Evolutionary conservation across 1,140 invertebrate species (phyloP).

Genomic region (Trichomalopsis sarcophagae): DNA sequence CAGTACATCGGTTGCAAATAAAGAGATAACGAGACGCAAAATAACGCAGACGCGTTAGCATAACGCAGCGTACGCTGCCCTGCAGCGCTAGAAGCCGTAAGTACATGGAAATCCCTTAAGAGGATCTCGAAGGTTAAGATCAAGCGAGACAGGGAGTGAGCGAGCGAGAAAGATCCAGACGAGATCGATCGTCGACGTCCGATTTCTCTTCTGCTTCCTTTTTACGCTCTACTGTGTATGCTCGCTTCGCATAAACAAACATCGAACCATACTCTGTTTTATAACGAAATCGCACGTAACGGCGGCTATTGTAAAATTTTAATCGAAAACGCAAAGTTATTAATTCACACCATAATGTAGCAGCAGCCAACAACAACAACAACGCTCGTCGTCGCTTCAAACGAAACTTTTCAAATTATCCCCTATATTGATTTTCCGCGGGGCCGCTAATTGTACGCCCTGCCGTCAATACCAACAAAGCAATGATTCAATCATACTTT

Average conservation of each 20-base stretch:
- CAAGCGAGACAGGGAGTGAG: neutral
- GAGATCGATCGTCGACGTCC: constrained; percentile 32
- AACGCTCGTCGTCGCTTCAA: neutral
- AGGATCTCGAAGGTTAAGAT: constrained; percentile 46
- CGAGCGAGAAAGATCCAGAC: constrained; percentile 25
- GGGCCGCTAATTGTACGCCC: neutral
- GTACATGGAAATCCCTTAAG: constrained; percentile 50
- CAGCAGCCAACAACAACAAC: too few relatives aligned
- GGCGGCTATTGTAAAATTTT: too few relatives aligned
- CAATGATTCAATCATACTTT: constrained; percentile 4
- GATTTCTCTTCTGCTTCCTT: constrained; percentile 34
- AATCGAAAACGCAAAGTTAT: too few relatives aligned
- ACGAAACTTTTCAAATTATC: neutral
- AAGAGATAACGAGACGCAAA: constrained; percentile 41
- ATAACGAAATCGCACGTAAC: neutral
- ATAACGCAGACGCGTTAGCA: constrained; percentile 31
- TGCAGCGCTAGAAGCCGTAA: neutral
- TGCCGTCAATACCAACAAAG: neutral
- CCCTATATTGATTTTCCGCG: neutral
- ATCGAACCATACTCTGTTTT: neutral
- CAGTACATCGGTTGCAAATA: constrained; percentile 36
- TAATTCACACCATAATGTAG: too few relatives aligned
- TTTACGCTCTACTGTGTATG: neutral
- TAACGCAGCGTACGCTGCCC: neutral
- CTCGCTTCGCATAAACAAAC: neutral